Conservation (phyloP, 2,797 vertebrate species). For the Rhadinocentrus ornatus region DNA sequence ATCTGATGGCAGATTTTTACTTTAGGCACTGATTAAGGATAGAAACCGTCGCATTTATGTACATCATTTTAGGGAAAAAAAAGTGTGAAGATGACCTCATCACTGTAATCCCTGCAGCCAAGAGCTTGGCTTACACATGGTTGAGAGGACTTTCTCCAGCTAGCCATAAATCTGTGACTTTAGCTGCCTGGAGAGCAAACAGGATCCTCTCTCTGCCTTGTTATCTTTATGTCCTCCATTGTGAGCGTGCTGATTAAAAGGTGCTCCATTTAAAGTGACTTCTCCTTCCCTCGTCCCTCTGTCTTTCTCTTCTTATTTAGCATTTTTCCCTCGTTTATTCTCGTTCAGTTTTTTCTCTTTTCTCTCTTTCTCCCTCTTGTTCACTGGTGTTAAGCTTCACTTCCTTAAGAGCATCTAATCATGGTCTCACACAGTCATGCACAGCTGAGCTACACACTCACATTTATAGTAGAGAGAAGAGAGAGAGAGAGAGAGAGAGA, state of each 20-base stretch:
- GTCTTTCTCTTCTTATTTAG: conserved; percentile 32
- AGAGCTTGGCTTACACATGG: conserved; percentile 47
- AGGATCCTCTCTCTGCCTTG: conserved; percentile 48
- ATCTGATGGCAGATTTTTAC: conserved; percentile 1
- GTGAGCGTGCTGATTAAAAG: conserved; percentile 64
- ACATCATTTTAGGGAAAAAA: conserved; percentile 20
- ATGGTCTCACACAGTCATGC: conserved; percentile 31
- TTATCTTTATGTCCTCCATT: conserved; percentile 67
- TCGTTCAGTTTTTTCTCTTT: conserved; percentile 6
- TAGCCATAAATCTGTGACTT: conserved; percentile 58
- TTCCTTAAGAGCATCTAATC: conserved; percentile 62
- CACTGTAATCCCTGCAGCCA: conserved; percentile 35
- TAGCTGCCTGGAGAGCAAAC: conserved; percentile 33
- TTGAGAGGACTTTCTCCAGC: conserved; percentile 43
- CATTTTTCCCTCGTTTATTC: conserved; percentile 33
- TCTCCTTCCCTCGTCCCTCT: conserved; percentile 10
- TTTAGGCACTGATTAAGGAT: conserved; percentile 16
- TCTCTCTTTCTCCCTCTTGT: conserved; percentile 26
- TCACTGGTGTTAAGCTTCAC: conserved; percentile 31
- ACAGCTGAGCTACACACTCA: conserved; percentile 13
- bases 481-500: background rate
- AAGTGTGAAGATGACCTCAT: conserved; percentile 17
- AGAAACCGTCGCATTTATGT: background rate
- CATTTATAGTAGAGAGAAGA: conserved; percentile 11
- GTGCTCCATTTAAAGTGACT: conserved; percentile 70